Evolutionary conservation across 92 coral and sea anemone genomes (phyloP), one percentile per base, ranked within the genome.

Genomic region (Isaurus tuberculatus): DNA sequence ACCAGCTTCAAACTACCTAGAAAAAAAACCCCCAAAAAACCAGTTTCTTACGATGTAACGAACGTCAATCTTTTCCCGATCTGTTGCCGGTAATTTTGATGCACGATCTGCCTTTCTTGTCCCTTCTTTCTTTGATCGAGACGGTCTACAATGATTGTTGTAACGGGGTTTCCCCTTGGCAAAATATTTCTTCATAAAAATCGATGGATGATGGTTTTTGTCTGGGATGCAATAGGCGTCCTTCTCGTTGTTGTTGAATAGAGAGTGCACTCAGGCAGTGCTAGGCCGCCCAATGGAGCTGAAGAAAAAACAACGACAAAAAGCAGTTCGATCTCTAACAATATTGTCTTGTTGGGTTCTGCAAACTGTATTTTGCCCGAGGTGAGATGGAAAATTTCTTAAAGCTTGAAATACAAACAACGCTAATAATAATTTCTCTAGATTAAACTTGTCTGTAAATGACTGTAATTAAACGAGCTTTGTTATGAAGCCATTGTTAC

Each of bases 11-110:
- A n/a, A n/a, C n/a, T 2, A 9, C 10, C 8, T 26, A 13, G 2
- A 5, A 10, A 31, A 36, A 36, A 69, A 69, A n/a, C n/a, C n/a
- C 49, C 26, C 2, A 13, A 70, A 16, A 70, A 26, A 13, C 20
- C 22, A 0, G 20, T 71, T 40, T 31, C 82, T 77, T 29, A 77
- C 82, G 9, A 77, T 77, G 55, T 58, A 77, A 20, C 70, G 33
- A 64, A 34, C 82, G 31, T 77, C 82, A 10, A 60, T 57, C 51
- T 57, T 77, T 34, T 65, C 67, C 55, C 40, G 43, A 43, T 60
- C 51, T 58, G 82, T 61, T 30, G 66, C 29, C 23, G 51, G 15
- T 8, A 25, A 64, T 2, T 77, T 14, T 77, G 70, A 60, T 55
- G 20, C 26, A 22, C 34, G n/a, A 23, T 32, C 70, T n/a, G n/a